These are phyloP conservation scores for Tenrec ecaudatus DNA, from an alignment of 2,113 vertebrate genomes.

Conservation along the genomic window DNA sequence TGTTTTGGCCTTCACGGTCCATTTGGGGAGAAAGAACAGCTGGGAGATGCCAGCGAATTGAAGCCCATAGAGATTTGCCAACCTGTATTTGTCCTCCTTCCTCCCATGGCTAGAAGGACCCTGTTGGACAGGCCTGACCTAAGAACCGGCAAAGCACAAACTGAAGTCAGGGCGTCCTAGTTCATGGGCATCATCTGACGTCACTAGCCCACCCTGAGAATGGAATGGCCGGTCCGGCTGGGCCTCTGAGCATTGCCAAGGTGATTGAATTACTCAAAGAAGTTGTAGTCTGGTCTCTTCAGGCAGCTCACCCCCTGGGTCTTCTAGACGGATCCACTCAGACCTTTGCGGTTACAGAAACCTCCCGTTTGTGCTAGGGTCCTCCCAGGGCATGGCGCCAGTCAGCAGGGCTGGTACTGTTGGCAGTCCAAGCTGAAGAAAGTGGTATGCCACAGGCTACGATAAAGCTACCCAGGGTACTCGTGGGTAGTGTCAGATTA, in stretches of 20 bases:
- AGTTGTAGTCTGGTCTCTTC: slow-evolving; percentile 32
- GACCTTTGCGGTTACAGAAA: slow-evolving; percentile 35
- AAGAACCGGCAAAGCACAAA: slow-evolving; percentile 51
- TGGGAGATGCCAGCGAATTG: too few species aligned
- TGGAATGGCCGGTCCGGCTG: background rate
- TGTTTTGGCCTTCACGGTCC: slow-evolving; percentile 27
- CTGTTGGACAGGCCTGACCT: slow-evolving; percentile 14
- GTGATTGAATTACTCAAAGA: slow-evolving; percentile 55
- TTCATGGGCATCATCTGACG: slow-evolving; percentile 58
- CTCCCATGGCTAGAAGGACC: slow-evolving; percentile 13
- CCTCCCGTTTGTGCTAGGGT: slow-evolving; percentile 42
- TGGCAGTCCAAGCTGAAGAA: background rate
- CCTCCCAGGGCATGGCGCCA: background rate
- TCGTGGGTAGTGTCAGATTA: background rate
- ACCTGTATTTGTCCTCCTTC: slow-evolving; percentile 36
- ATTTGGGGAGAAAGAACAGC: slow-evolving; percentile 28
- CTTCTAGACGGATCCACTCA: background rate
- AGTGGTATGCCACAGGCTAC: background rate
- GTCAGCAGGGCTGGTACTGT: background rate
- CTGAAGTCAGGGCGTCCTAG: slow-evolving; percentile 61
- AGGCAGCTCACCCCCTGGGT: background rate
- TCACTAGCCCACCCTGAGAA: slow-evolving; percentile 59
- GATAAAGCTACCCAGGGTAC: background rate
- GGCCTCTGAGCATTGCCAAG: slow-evolving; percentile 1
- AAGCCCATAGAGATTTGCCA: slow-evolving; percentile 47